Evolutionary conservation across 1,140 invertebrate genomes (phyloP), one percentile per base, ranked within the genome.

Genomic region (Drosophila rhopaloa): DNA sequence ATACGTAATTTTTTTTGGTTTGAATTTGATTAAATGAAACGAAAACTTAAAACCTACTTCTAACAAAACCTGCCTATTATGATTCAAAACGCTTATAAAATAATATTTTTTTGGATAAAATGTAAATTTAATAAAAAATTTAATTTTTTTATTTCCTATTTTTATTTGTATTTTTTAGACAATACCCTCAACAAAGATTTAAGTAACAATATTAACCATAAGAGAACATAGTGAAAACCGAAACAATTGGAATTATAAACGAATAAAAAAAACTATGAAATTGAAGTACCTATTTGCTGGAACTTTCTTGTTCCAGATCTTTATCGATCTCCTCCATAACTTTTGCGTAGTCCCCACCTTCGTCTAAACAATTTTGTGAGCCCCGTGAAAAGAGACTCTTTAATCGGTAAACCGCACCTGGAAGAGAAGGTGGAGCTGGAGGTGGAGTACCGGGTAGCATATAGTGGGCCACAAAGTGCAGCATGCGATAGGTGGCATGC

Each of bases 391-490:
- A 70, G 7, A 90, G 37, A 5, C 48, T 60, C 5, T 51, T 68
- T 0, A 88, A 27, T 8, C 50, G 58, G 7, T 40, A 73, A 0
- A 90, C 51, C 0, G 85, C 77, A 1, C 35, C 43, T 0, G 74
- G 66, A 14, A 88, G 41, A 0, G 53, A 51, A 5, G 61, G 29
- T 14, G 51, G 40, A 0, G 88, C 79, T 10, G 76, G 73, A 24
- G 24, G 24, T 0, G 86, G 78, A 6, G 78, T 89, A 9, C 62
- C 89, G 0, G 88, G 88, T 0, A 91, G 47, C 67, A 91, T 79
- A 53, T 71, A 84, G 35, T 81, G 77, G 24, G 88, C 89, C 13
- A 91, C 68, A 35, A 91, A 81, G 57, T 91, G 81, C 11, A 91
- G 60, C 62, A 91, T 61, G 4, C 76, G 72, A 32, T 68, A 79